phyloP scores from a whole-genome alignment of 2,888 invertebrate genomes.

The Opisthograptis luteolata region DNA sequence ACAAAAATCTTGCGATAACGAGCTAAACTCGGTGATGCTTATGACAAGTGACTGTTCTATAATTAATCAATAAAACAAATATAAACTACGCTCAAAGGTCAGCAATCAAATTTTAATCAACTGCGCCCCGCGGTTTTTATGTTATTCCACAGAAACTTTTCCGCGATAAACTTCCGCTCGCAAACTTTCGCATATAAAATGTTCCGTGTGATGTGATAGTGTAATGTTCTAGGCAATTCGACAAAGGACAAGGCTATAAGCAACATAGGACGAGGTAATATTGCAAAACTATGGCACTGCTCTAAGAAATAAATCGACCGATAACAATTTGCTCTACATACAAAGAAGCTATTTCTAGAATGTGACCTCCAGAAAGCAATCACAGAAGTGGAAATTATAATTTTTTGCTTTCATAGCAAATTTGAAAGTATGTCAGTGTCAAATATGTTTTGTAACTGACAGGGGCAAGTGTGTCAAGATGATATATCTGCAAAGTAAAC shows the following conservation, averaged over 20 bases:
- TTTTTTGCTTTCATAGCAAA: slow-evolving; percentile 44
- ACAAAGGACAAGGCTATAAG: slow-evolving; percentile 8
- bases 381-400: slow-evolving; percentile 39
- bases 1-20: too few species aligned
- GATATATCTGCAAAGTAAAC: slow-evolving; percentile 42
- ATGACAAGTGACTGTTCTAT: too few species aligned
- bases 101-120: too few species aligned
- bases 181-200: too few species aligned
- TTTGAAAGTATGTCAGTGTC: slow-evolving; percentile 76
- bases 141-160: too few species aligned
- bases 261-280: slow-evolving; percentile 3
- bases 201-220: too few species aligned
- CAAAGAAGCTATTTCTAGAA: slow-evolving; percentile 23
- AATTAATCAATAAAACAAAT: too few species aligned
- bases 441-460: slow-evolving; percentile 51
- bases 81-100: too few species aligned
- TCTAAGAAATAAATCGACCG: slow-evolving; percentile 19
- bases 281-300: slow-evolving; percentile 27
- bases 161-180: too few species aligned
- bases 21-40: too few species aligned
- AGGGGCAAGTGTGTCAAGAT: slow-evolving; percentile 57
- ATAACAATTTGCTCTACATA: slow-evolving; percentile 13
- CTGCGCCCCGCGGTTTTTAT: too few species aligned
- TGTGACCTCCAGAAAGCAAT: slow-evolving; percentile 29
- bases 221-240: too few species aligned